Evolutionary conservation across 1,140 invertebrate genomes (phyloP), one percentile per base, ranked within the genome.

Genomic region (Episyrphus balteatus): DNA sequence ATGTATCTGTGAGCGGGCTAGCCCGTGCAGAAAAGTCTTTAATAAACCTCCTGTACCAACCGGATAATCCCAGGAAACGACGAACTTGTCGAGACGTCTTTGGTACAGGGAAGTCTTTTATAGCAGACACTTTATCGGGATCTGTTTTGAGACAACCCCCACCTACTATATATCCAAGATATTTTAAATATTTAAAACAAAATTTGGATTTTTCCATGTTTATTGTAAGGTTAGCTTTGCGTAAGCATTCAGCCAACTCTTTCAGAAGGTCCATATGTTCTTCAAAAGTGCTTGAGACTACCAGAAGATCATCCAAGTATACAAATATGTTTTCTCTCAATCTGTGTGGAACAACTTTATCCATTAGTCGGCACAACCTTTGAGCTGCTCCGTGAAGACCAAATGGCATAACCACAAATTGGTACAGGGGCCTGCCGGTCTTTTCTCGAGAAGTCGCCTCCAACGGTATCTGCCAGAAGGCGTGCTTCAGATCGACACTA

Each of bases 301-400:
- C 52, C 0, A 75, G 46, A 6, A 75, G 56, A 46, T 78, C 75
- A 55, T 77, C 74, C 12, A 49, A 36, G 18, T 49, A 49, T 11
- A 46, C 44, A 34, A 45, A 45, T 5, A 49, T 43, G 21, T 41
- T 32, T 8, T 34, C 13, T 12, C 32, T 31, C 7, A 49, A 32
- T 6, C 26, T 17, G 3, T 8, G n/a, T 10, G 49, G 44, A 13
- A 50, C 42, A 7, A 50, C 44, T 14, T 32, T 7, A 15, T 44
- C 43, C 43, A 33, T 44, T 11, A 44, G 14, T 18, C 43, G 5
- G 30, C n/a, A 44, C 30, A 44, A n/a, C 6, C 26, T 15, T 15
- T 44, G 43, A 9, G 43, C 7, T 5, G n/a, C n/a, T n/a, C n/a
- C n/a, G n/a, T n/a, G 45, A 2, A 50, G 32, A 13, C 49, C 49